Evolutionary conservation across 2,888 invertebrate genomes (phyloP).

Genomic region (Acanthosoma haemorrhoidale): DNA sequence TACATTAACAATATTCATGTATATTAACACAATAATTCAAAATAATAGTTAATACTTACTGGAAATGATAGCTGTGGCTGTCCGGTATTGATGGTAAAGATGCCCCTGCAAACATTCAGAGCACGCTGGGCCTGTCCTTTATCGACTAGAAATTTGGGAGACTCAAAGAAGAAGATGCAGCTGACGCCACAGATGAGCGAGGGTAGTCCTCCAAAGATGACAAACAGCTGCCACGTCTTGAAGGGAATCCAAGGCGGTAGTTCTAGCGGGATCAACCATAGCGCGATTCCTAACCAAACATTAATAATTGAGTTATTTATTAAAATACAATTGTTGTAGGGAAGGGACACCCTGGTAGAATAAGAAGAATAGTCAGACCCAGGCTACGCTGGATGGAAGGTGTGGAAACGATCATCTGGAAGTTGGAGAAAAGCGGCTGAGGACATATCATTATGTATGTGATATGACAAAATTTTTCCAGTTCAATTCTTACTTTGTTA

Average conservation of each 20-base stretch:
- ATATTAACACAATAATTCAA: not conserved
- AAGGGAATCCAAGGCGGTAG: constrained; percentile 41
- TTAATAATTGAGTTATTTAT: not conserved
- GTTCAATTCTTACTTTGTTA: too few species aligned
- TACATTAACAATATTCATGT: too few species aligned
- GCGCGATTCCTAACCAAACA: constrained; percentile 47
- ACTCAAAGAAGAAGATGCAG: constrained; percentile 61
- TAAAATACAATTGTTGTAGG: not conserved
- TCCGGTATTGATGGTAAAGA: constrained; percentile 63
- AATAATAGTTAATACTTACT: constrained; percentile 48
- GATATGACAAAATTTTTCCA: too few species aligned
- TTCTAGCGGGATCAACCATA: constrained; percentile 33
- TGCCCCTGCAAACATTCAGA: constrained; percentile 56
- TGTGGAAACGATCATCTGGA: too few species aligned
- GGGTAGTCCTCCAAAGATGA: constrained; percentile 54
- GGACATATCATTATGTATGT: too few species aligned
- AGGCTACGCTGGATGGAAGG: too few species aligned
- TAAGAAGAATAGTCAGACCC: too few species aligned
- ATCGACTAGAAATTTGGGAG: constrained; percentile 72
- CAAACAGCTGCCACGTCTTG: constrained; percentile 52
- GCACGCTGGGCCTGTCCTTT: constrained; percentile 62
- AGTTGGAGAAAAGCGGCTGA: too few species aligned
- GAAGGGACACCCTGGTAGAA: too few species aligned
- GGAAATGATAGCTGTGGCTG: constrained; percentile 58
- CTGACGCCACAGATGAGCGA: constrained; percentile 58